phyloP scores from a whole-genome alignment of 2,888 invertebrate genomes.

The Oscheius myriophilus region DNA sequence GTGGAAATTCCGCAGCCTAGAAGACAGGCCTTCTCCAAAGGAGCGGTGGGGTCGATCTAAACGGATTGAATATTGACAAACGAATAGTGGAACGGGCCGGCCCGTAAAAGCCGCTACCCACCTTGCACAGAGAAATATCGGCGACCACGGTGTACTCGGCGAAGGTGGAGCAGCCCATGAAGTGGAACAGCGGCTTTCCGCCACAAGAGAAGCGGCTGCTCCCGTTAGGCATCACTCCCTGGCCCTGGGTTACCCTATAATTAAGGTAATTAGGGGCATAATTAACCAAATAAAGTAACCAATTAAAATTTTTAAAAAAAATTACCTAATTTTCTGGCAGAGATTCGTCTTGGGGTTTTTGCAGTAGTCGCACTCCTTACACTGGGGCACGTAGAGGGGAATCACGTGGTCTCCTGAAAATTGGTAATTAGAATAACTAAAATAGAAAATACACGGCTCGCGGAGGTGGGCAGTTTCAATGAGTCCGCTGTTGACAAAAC shows the following conservation, averaged over 20 bases:
- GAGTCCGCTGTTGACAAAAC: too few relatives aligned
- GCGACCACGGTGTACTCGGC: slow-evolving; percentile 93
- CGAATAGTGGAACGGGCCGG: too few relatives aligned
- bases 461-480: too few relatives aligned
- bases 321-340: slow-evolving; percentile 89
- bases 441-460: too few relatives aligned
- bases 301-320: slow-evolving; percentile 31
- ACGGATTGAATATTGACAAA: slow-evolving; percentile 17
- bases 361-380: slow-evolving; percentile 94
- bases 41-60: slow-evolving; percentile 80
- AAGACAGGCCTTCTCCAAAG: slow-evolving; percentile 86
- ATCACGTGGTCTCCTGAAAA: slow-evolving; percentile 87
- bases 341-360: slow-evolving; percentile 93
- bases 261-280: slow-evolving; percentile 31
- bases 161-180: slow-evolving; percentile 91
- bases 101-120: slow-evolving; percentile 71
- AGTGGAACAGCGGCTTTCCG: slow-evolving; percentile 84
- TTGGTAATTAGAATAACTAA: too few relatives aligned
- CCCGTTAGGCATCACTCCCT: slow-evolving; percentile 91
- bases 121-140: slow-evolving; percentile 92
- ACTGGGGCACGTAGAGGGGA: slow-evolving; percentile 95
- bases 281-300: too few relatives aligned
- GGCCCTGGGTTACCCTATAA: slow-evolving; percentile 76
- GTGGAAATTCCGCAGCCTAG: slow-evolving; percentile 93
- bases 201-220: slow-evolving; percentile 82